Percentiles rank a stretch among this genome's conserved stretches.
Evolutionary conservation across 35 echinoderm and acorn worm species (phyloP).

Genomic region (Stichopus chloronotus): DNA sequence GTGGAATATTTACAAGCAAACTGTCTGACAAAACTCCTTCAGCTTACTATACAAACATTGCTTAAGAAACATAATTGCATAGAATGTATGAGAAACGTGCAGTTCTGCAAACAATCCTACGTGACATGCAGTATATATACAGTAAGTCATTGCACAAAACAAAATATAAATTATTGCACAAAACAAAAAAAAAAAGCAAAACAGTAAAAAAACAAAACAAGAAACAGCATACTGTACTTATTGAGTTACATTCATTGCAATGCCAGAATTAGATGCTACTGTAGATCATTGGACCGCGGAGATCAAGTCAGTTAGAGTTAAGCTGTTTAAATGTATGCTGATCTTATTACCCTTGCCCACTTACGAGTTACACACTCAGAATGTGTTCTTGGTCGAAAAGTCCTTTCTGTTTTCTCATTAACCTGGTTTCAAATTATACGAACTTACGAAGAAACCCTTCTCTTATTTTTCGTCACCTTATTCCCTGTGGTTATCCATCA

Average conservation of each 20-base stretch:
- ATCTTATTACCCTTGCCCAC: not conserved
- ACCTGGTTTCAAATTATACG: constrained; percentile 31
- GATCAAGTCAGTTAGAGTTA: not conserved
- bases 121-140: too few relatives aligned
- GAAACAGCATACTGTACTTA: not conserved
- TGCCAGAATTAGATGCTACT: not conserved
- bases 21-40: too few relatives aligned
- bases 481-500: constrained; percentile 35
- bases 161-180: too few relatives aligned
- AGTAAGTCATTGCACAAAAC: too few relatives aligned
- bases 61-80: too few relatives aligned
- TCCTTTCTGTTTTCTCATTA: constrained; percentile 16
- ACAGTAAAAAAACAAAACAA: not conserved
- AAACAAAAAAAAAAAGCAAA: not conserved
- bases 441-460: not conserved
- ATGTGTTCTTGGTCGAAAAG: constrained; percentile 4
- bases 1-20: too few relatives aligned
- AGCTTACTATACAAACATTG: too few relatives aligned
- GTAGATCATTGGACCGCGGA: not conserved
- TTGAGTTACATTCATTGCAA: not conserved
- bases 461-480: constrained; percentile 8
- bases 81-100: too few relatives aligned
- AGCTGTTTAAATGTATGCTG: not conserved
- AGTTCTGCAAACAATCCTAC: too few relatives aligned
- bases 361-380: not conserved